Evolutionary conservation across 1,140 invertebrate species (phyloP), one percentile per base, ranked within the genome.

Genomic region (Drosophila leontia): DNA sequence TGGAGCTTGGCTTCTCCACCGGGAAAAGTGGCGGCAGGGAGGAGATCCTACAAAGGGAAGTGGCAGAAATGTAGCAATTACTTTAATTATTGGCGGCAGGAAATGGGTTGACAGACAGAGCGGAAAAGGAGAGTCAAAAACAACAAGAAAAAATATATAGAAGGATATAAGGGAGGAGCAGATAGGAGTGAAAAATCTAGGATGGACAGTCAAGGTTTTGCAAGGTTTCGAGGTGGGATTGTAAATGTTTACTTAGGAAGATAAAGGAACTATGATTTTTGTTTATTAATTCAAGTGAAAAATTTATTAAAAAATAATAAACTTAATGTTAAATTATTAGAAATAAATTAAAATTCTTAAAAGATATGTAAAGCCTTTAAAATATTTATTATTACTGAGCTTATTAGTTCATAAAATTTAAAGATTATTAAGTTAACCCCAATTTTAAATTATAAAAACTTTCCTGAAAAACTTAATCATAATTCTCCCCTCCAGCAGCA

Each of bases 31-130:
- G 23, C 29, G 41, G 23, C 5, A 26, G 48, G 48, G 34, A 34
- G 60, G 53, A 68, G 59, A 23, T 53, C 78, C 62, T 78, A 77
- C 69, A 68, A 80, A 84, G 59, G 78, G 72, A 90, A 88, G 85
- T 90, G 84, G 74, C 83, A 87, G 84, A 88, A 87, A 87, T 87
- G 84, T 88, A 72, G 84, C 84, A 88, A 88, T 88, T 88, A 88
- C 84, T 90, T 88, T 88, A 88, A 88, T 88, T 88, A 88, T 88
- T 88, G 84, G 84, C 85, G 85, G 85, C 85, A 88, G 84, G 84
- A 87, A 87, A 88, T 74, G 84, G 84, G 77, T 83, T 87, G 84
- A 87, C 84, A 87, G 84, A 88, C 84, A 71, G 71, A 58, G 58
- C 79, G 65, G 55, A 76, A 59, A 56, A 78, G 53, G 60, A 62